A percentile compares a stretch with the other conserved stretches of the same genome.
phyloP scores from a whole-genome alignment of 2,113 vertebrate genomes.

The Poecile atricapillus region DNA sequence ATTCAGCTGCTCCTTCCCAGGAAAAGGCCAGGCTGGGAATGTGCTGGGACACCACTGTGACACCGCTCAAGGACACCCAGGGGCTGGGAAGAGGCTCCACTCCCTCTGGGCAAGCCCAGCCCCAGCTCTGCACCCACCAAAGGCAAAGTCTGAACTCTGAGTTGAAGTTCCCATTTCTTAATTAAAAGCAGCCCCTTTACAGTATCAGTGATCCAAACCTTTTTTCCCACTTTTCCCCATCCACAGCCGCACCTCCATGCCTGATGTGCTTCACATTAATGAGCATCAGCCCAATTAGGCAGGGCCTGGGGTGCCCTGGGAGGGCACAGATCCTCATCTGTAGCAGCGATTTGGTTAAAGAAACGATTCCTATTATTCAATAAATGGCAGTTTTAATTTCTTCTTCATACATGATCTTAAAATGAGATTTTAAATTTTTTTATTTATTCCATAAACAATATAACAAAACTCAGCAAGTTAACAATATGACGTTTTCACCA shows the following conservation, averaged over 20 bases:
- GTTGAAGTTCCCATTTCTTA: not conserved
- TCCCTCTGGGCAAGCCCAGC: not conserved
- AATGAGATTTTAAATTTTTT: slow-evolving; percentile 96
- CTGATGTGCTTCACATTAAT: rapidly evolving
- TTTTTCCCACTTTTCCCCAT: not conserved
- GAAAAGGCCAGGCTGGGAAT: rapidly evolving
- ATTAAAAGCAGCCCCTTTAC: not conserved
- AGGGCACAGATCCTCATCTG: not conserved
- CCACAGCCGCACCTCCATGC: rapidly evolving
- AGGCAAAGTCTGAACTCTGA: not conserved
- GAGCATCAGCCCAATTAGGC: not conserved
- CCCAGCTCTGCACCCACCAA: rapidly evolving
- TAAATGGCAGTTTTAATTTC: slow-evolving; percentile 66
- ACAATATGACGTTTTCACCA: slow-evolving; percentile 99
- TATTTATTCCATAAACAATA: slow-evolving; percentile 99
- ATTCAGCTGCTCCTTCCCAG: not conserved
- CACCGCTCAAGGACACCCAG: not conserved
- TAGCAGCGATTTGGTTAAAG: not conserved
- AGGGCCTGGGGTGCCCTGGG: not conserved
- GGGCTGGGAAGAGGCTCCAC: not conserved
- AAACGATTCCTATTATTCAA: slow-evolving; percentile 41
- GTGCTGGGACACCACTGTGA: rapidly evolving
- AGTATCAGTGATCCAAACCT: rapidly evolving
- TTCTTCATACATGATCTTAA: slow-evolving; percentile 94
- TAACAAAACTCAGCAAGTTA: slow-evolving; percentile 99